Evolutionary conservation across 2,797 vertebrate genomes (phyloP).

Genomic region (Spinus pinus): DNA sequence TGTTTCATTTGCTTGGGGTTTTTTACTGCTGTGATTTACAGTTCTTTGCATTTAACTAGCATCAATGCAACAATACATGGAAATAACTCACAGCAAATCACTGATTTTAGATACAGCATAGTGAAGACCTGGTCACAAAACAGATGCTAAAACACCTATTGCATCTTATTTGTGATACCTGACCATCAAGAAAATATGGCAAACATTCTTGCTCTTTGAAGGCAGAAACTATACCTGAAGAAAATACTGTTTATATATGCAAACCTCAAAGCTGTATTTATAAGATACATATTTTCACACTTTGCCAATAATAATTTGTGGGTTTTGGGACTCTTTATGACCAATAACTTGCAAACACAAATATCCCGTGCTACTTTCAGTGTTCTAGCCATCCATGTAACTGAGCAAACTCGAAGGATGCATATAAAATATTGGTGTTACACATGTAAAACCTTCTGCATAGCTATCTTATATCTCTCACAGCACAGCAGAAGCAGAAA

Average conservation of each 20-base stretch:
- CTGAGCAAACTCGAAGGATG: not conserved
- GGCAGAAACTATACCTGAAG: not conserved
- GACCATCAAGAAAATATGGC: not conserved
- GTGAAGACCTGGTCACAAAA: not conserved
- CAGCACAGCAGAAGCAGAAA: not conserved
- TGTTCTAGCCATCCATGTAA: not conserved
- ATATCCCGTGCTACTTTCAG: not conserved
- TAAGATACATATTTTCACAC: not conserved
- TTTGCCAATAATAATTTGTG: not conserved
- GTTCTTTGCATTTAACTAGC: not conserved
- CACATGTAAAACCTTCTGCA: not conserved
- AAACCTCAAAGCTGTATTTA: not conserved
- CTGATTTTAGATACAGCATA: not conserved
- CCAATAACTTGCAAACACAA: not conserved
- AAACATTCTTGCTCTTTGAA: not conserved
- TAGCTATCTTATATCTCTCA: not conserved
- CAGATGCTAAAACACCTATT: not conserved
- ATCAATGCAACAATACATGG: not conserved
- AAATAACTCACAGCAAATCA: not conserved
- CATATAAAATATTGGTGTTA: not conserved
- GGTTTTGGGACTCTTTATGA: not conserved
- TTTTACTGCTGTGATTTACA: not conserved
- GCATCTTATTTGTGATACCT: not conserved
- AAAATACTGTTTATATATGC: not conserved
- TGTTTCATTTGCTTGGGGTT: not conserved